Base-by-base conservation (phyloP, 2,113 vertebrate species). In the Peromyscus maniculatus region DNA sequence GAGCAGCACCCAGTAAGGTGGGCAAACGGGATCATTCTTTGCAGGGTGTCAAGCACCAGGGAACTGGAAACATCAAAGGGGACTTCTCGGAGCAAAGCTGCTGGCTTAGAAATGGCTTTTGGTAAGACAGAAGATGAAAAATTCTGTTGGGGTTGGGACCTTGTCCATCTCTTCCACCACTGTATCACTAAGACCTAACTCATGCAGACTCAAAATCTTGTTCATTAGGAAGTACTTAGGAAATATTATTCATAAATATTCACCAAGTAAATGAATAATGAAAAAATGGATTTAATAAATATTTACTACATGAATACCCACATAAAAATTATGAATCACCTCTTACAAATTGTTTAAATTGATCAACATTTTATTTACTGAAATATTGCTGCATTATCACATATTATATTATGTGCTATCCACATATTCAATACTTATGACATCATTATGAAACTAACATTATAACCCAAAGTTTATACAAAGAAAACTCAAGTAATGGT, bases 11-110 rank as follows among this genome's bases (percentile, higher is more conserved):
- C 33, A 92, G 90, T 46, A 78, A 91, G 28, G n/a, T 5, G 84
- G 33, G 64, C 87, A 93, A 89, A 89, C 89, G 77, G 95, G 71
- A 67, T 93, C 84, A 95, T 94, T 46, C 93, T 96, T 97, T 91
- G 94, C 96, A 97, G 91, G 21, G 90, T 86, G 22, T 67, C 17
- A 92, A 67, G 8, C 31, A 64, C 31, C 13, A 74, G 75, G 1
- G 77, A 31, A 55, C 33, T 33, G 59, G 33, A 46, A 16, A 69
- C 80, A 72, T 71, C 64, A 49, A 69, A 64, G 12, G 83, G 84
- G 26, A 19, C 74, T 72, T 92, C 15, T 4, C 0, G 24, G 26
- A 80, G 59, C 62, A 95, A 97, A 91, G 86, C 66, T 95, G 90
- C 82, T 90, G 89, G 74, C 77, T 92, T 26, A n/a, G 28, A 94